Conservation (phyloP, 2,888 invertebrate genomes). For the Hydriomena furcata region DNA sequence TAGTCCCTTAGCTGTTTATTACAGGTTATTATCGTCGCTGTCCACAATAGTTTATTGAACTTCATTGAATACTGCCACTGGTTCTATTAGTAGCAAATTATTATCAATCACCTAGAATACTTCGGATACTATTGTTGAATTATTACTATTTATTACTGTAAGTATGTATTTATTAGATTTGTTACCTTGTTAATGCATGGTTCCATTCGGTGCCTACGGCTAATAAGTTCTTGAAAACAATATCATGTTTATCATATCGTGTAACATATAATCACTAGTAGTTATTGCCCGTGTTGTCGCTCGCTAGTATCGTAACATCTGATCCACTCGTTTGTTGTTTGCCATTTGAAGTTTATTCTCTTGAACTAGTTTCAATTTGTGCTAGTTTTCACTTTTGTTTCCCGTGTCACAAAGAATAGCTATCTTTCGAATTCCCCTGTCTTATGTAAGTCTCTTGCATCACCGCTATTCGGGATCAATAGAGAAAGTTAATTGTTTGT, state of each 20-base stretch:
- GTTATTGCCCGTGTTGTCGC: neutral
- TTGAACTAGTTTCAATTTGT: neutral
- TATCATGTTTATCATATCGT: slow-evolving; percentile 26
- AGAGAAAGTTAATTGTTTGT: slow-evolving; percentile 41
- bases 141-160: neutral
- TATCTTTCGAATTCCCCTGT: slow-evolving; percentile 17
- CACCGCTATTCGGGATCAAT: slow-evolving; percentile 30
- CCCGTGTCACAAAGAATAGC: slow-evolving; percentile 13
- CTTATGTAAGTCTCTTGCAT: slow-evolving; percentile 30
- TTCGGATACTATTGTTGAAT: neutral
- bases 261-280: slow-evolving; percentile 14
- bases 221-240: slow-evolving; percentile 22
- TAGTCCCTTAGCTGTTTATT: slow-evolving; percentile 8
- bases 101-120: neutral
- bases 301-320: neutral
- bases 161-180: neutral
- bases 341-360: neutral
- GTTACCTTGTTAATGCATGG: slow-evolving; percentile 1
- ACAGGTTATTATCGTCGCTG: slow-evolving; percentile 5
- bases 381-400: slow-evolving; percentile 16
- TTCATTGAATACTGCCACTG: slow-evolving; percentile 6
- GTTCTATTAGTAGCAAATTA: slow-evolving; percentile 1
- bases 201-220: slow-evolving; percentile 13
- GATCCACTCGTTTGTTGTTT: slow-evolving; percentile 4
- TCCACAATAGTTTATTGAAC: slow-evolving; percentile 12